A percentile compares a stretch with the other conserved stretches of the same genome.
phyloP scores from a whole-genome alignment of 2,113 vertebrate genomes.

The Poeciliopsis turrubarensis region DNA sequence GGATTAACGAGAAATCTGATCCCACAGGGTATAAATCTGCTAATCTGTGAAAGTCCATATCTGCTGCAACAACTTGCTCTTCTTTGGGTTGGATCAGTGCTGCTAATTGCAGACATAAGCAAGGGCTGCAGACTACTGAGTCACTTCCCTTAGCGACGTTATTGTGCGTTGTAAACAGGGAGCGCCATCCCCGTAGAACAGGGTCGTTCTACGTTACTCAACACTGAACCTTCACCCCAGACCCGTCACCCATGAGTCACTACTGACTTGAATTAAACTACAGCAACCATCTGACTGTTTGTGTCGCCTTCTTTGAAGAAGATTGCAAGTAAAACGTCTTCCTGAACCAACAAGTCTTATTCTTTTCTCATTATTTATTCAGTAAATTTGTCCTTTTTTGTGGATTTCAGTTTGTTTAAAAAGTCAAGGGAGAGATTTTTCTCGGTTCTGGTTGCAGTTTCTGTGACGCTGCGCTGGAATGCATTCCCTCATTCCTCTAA shows the following conservation, averaged over 20 bases:
- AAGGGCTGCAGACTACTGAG: slow-evolving; percentile 32
- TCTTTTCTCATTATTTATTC: too few relatives aligned
- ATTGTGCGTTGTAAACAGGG: slow-evolving; percentile 44
- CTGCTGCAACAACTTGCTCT: not conserved
- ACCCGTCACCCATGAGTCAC: slow-evolving; percentile 50
- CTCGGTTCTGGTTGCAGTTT: slow-evolving; percentile 1
- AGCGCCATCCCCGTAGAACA: slow-evolving; percentile 6
- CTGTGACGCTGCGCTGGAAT: slow-evolving; percentile 41
- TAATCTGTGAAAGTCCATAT: slow-evolving; percentile 38
- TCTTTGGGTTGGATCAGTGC: slow-evolving; percentile 15
- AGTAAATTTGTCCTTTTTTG: not conserved
- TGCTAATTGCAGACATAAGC: slow-evolving; percentile 36
- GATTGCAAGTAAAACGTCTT: not conserved
- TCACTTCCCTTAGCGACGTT: slow-evolving; percentile 67
- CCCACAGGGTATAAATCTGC: not conserved
- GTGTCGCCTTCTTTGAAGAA: not conserved
- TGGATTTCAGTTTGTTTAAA: not conserved
- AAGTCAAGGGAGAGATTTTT: not conserved
- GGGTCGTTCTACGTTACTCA: slow-evolving; percentile 39
- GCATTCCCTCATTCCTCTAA: slow-evolving; percentile 56
- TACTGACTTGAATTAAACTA: not conserved
- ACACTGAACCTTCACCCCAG: not conserved
- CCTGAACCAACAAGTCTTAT: too few relatives aligned
- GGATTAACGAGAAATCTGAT: slow-evolving; percentile 4
- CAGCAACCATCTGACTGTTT: too few relatives aligned